Conservation (phyloP, 1,140 invertebrate genomes). For the Trinorchestia longiramus region DNA sequence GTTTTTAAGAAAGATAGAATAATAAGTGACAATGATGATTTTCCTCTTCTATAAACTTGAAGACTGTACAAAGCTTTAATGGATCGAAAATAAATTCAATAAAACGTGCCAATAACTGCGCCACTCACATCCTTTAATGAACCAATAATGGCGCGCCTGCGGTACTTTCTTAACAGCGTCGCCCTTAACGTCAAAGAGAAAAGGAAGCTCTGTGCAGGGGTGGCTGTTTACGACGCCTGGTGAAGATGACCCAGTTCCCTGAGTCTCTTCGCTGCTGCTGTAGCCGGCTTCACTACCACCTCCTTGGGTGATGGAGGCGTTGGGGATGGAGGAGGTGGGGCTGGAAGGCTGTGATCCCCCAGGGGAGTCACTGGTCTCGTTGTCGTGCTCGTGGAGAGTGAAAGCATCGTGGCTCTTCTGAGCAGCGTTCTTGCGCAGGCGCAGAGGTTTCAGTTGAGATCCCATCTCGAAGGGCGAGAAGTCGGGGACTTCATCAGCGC, state of each 20-base stretch:
- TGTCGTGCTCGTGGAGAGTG: conserved; percentile 21
- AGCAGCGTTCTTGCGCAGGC: conserved; percentile 20
- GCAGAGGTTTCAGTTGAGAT: background rate
- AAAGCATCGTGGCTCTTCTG: conserved; percentile 34
- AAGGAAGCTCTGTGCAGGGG: conserved; percentile 29
- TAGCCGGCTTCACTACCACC: background rate
- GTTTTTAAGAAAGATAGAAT: no score
- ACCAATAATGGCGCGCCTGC: conserved; percentile 53
- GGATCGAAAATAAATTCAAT: background rate
- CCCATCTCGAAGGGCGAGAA: conserved; percentile 58
- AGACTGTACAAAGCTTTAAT: background rate
- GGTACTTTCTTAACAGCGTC: conserved; percentile 36
- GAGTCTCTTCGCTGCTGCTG: conserved; percentile 20
- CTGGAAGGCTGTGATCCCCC: conserved; percentile 2
- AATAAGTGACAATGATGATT: background rate
- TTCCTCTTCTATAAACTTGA: background rate
- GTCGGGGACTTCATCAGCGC: conserved; percentile 47
- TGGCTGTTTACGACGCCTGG: background rate
- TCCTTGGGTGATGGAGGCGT: background rate
- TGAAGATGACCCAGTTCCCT: background rate
- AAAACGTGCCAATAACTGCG: background rate
- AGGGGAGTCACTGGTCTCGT: background rate
- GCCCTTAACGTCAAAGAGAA: conserved; percentile 34
- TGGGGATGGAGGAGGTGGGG: background rate
- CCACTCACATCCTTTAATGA: conserved; percentile 35